Base-by-base conservation (phyloP, 2,888 invertebrate genomes). In the Drosophila antonietae region DNA sequence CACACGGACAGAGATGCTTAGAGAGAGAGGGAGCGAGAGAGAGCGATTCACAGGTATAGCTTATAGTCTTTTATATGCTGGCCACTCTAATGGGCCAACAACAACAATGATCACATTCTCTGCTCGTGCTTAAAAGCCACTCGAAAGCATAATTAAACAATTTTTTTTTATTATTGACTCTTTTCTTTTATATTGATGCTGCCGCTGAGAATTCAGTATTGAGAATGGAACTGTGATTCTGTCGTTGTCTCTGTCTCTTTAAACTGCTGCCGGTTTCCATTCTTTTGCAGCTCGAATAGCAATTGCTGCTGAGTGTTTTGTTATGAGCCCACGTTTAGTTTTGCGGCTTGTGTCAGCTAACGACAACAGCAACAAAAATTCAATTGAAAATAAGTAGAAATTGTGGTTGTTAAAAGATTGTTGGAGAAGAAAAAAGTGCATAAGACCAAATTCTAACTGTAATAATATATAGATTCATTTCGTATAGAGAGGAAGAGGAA, bases 101-200 rank as follows among this genome's bases (percentile, higher is more conserved):
- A 73, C 86, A 83, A 81, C 80, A 78, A 76, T 75, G 68, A 75
- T 72, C 78, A 78, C 78, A 81, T 84, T 73, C 79, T 86, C 84
- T 82, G 79, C 85, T 73, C 77, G 80, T 82, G 82, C 86, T 82
- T 73, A 71, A 85, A 80, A 82, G 82, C 86, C 82, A 70, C 83
- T 83, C 80, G 83, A 88, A 83, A 83, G 83, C 81, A 83, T 83
- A 83, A 83, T 88, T 83, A 88, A 83, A 83, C 88, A 88, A 86
- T 28, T 86, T 84, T 86, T 83, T 44, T 43, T 20, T 88, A 86
- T 88, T 84, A 86, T 84, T 84, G 84, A 88, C 83, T 86, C 80
- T 83, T 58, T 64, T 51, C 35, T 46, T 35, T 46, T 68, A 56
- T 83, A 83, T 83, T 78, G 86, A 86, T 83, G 88, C 86, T 83